These are phyloP conservation scores for Cephus rjabovi DNA, from an alignment of 2,888 invertebrate species.

Conservation along the genomic window DNA sequence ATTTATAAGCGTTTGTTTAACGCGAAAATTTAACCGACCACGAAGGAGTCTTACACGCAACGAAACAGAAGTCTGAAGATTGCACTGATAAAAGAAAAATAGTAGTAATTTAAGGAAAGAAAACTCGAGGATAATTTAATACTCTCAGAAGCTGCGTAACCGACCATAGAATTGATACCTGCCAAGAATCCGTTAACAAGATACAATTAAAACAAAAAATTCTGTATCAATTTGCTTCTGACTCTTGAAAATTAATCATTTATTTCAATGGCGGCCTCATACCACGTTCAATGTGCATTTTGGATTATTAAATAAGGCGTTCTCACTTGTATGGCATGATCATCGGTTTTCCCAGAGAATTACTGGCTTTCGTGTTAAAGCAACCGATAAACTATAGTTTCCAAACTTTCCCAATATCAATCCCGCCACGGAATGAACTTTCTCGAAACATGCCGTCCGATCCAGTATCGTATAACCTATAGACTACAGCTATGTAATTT, in stretches of 20 bases:
- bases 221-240: too few species aligned
- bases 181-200: too few species aligned
- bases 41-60: not conserved
- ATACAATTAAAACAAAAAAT: too few species aligned
- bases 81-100: too few species aligned
- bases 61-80: not conserved
- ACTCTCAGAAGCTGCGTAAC: too few species aligned
- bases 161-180: too few species aligned
- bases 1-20: not conserved
- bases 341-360: not conserved
- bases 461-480: not conserved
- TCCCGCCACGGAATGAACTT: not conserved
- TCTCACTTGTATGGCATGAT: not conserved
- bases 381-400: not conserved
- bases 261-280: not conserved
- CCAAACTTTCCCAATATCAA: not conserved
- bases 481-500: not conserved
- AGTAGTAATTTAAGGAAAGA: too few species aligned
- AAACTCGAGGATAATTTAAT: too few species aligned
- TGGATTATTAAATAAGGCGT: not conserved
- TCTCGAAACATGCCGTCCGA: not conserved
- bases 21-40: not conserved
- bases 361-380: not conserved
- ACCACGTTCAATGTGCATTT: not conserved
- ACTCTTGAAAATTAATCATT: not conserved